A percentile compares a stretch with the other conserved stretches of the same genome.
These are phyloP conservation scores for Pampusana beccarii DNA, from an alignment of 2,113 vertebrate genomes.

Conservation along the genomic window DNA sequence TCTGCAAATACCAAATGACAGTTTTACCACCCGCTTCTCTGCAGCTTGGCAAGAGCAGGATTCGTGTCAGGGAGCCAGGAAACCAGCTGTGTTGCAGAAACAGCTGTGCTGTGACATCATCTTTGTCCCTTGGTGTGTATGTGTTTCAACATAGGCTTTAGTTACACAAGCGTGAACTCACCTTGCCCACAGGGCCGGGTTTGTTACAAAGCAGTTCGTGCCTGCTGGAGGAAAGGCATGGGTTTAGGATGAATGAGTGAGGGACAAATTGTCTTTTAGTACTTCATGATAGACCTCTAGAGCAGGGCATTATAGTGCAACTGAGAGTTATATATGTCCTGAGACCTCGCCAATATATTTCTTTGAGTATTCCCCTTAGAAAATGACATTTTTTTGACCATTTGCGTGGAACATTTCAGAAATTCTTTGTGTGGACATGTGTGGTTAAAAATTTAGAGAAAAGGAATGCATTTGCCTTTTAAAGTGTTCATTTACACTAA, in stretches of 20 bases:
- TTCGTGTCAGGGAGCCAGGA: neutral
- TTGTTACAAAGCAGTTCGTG: neutral
- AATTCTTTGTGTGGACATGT: rapidly evolving
- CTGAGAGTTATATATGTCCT: neutral
- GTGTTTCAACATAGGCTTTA: constrained; percentile 17
- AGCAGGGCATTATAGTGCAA: neutral
- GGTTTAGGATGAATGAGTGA: neutral
- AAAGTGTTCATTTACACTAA: neutral
- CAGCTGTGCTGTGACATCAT: constrained; percentile 25
- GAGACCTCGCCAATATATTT: neutral
- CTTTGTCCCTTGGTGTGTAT: neutral
- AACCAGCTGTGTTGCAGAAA: constrained; percentile 11
- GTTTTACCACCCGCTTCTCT: rapidly evolving
- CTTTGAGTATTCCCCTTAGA: neutral
- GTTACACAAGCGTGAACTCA: neutral
- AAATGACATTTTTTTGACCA: neutral
- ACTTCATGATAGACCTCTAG: neutral
- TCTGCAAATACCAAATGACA: neutral
- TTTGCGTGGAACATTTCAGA: neutral
- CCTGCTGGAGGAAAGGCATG: neutral
- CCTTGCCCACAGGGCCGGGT: neutral
- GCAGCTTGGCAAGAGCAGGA: neutral
- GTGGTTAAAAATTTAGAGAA: neutral
- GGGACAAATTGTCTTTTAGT: neutral
- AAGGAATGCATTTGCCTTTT: neutral